Evolutionary conservation across 2,113 vertebrate genomes (phyloP).

Genomic region (mouse (Mus musculus)): DNA sequence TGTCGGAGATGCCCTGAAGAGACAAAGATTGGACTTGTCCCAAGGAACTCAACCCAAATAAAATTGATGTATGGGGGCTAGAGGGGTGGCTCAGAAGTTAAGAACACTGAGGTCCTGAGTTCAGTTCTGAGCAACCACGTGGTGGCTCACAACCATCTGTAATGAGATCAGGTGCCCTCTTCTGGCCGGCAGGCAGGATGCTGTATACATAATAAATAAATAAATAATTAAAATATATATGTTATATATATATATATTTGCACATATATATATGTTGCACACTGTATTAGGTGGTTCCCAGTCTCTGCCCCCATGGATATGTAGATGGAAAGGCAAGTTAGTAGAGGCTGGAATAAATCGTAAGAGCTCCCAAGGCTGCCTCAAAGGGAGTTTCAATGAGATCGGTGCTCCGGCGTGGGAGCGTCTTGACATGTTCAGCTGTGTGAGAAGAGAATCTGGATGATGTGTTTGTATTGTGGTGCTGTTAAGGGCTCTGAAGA

Average conservation of each 20-base stretch:
- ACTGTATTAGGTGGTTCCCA: background rate
- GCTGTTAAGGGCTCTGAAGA: background rate
- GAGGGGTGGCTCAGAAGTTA: no score
- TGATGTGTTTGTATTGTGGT: background rate
- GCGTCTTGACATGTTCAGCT: background rate
- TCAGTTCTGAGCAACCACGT: no score
- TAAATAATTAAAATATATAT: no score
- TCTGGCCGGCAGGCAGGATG: no score
- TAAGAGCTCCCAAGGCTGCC: background rate
- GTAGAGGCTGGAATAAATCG: background rate
- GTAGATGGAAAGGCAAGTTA: background rate
- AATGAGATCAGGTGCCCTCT: no score
- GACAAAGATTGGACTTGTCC: background rate
- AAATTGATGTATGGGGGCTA: background rate
- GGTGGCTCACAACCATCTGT: no score
- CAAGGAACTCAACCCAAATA: background rate
- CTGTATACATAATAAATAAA: no score
- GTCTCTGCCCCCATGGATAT: background rate
- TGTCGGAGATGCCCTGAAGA: background rate
- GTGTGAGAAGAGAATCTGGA: background rate
- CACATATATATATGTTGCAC: no score
- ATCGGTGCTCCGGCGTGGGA: background rate
- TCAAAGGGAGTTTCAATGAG: background rate
- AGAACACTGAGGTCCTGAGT: no score
- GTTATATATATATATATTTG: no score